Conservation (phyloP, 2,797 vertebrate genomes). For the Muscicapa comitata region DNA sequence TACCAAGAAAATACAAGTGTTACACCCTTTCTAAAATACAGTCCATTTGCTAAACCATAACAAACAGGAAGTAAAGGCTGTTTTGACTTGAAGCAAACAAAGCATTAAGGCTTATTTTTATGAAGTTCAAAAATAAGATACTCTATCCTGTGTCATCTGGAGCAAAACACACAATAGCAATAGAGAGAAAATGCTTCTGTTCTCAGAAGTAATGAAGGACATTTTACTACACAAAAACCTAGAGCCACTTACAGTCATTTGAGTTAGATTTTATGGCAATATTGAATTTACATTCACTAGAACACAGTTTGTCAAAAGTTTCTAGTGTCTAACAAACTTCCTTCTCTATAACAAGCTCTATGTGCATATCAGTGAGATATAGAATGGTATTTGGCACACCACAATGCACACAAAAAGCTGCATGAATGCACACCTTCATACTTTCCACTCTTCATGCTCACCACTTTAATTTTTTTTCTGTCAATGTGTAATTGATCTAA, state of each 20-base stretch:
- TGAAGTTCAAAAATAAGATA: background rate
- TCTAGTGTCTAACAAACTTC: background rate
- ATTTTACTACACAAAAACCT: background rate
- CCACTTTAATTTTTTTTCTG: background rate
- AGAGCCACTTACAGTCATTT: background rate
- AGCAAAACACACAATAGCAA: background rate
- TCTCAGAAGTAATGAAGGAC: background rate
- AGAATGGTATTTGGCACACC: background rate
- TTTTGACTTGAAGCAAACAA: background rate
- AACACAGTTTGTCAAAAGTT: background rate
- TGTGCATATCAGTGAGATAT: accelerated
- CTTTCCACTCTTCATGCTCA: background rate
- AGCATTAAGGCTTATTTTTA: background rate
- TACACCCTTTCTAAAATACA: background rate
- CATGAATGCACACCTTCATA: background rate
- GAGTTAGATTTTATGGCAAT: background rate
- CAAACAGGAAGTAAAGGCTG: background rate
- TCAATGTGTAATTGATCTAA: background rate
- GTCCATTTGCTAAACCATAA: background rate
- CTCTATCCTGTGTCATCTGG: background rate
- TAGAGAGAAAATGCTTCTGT: background rate
- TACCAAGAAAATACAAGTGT: background rate
- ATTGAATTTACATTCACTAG: background rate
- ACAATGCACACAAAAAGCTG: background rate
- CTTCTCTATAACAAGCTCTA: background rate